phyloP scores from a whole-genome alignment of 2,888 invertebrate species.

The Beris morrisii region DNA sequence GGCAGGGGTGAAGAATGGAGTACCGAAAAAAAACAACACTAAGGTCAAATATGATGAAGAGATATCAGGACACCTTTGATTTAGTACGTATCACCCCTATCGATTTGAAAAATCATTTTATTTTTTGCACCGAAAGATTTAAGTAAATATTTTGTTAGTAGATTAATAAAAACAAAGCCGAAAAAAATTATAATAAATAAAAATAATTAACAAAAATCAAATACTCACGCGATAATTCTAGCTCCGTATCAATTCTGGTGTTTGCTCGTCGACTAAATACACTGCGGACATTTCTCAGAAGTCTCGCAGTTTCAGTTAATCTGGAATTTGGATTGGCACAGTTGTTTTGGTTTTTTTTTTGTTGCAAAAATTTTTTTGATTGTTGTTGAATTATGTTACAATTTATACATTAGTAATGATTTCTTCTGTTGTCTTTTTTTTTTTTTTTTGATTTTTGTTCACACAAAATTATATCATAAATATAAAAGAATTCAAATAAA shows the following conservation, averaged over 20 bases:
- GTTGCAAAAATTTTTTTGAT: conserved; percentile 25
- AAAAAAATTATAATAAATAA: neutral
- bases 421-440: no score
- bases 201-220: conserved; percentile 29
- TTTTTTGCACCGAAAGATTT: no score
- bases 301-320: conserved; percentile 95
- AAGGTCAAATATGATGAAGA: no score
- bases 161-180: no score
- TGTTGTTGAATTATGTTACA: conserved; percentile 12
- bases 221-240: conserved; percentile 92
- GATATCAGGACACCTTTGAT: no score
- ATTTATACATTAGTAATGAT: no score
- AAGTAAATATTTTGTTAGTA: no score
- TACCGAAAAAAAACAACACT: no score
- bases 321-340: conserved; percentile 61
- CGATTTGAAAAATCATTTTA: no score
- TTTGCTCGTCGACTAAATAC: conserved; percentile 81
- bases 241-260: conserved; percentile 79
- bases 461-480: conserved; percentile 7
- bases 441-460: neutral
- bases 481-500: conserved; percentile 2
- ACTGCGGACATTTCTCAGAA: conserved; percentile 92
- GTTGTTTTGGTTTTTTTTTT: conserved; percentile 2
- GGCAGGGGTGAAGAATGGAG: no score
- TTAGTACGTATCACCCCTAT: no score